These are phyloP conservation scores for Drosophila virilis DNA, from an alignment of 1,140 invertebrate genomes.

Conservation along the genomic window DNA sequence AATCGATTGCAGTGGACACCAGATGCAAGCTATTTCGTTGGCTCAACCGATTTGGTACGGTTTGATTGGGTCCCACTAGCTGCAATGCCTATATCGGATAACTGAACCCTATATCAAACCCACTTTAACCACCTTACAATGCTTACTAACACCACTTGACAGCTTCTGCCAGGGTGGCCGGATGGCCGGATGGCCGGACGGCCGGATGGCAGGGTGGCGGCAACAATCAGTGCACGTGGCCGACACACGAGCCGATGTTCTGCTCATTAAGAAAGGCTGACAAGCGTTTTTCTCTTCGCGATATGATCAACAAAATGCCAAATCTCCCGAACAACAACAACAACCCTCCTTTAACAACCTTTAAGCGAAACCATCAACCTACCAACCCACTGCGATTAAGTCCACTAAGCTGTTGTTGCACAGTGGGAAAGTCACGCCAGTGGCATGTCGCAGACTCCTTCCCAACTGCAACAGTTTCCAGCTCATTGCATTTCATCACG, in stretches of 20 bases:
- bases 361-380: not conserved
- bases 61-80: slow-evolving; percentile 56
- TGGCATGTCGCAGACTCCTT: slow-evolving; percentile 30
- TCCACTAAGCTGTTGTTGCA: slow-evolving; percentile 54
- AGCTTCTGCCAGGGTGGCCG: slow-evolving; percentile 24
- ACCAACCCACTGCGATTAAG: slow-evolving; percentile 27
- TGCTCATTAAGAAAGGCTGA: slow-evolving; percentile 72
- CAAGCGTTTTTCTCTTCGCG: slow-evolving; percentile 60
- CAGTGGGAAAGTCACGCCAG: slow-evolving; percentile 59
- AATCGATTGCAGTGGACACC: slow-evolving; percentile 76
- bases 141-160: slow-evolving; percentile 59
- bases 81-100: not conserved
- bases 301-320: slow-evolving; percentile 62
- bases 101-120: slow-evolving; percentile 13
- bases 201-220: slow-evolving; percentile 7
- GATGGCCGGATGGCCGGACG: no score
- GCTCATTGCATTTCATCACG: slow-evolving; percentile 55
- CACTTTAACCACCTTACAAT: slow-evolving; percentile 38
- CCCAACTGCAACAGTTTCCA: slow-evolving; percentile 45
- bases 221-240: slow-evolving; percentile 67
- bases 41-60: slow-evolving; percentile 37
- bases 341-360: slow-evolving; percentile 25
- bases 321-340: slow-evolving; percentile 19
- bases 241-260: slow-evolving; percentile 69
- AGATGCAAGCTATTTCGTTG: slow-evolving; percentile 78